Evolutionary conservation across 1,140 invertebrate genomes (phyloP).

Genomic region (Mactra quadrangularis): DNA sequence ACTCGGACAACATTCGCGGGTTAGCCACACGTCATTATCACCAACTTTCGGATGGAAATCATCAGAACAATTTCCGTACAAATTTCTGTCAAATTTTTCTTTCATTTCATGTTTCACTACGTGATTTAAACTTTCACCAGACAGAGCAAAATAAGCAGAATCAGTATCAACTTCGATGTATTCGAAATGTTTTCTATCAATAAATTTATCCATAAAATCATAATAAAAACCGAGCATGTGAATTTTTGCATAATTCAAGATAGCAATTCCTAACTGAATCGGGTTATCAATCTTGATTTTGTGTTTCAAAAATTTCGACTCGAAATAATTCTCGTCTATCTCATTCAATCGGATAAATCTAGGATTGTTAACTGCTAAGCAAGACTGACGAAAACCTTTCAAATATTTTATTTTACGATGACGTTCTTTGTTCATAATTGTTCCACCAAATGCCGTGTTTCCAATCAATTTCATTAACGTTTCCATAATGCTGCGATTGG

Average conservation of each 20-base stretch:
- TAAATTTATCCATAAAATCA: slow-evolving; percentile 32
- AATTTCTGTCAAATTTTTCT: not conserved
- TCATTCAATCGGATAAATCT: slow-evolving; percentile 23
- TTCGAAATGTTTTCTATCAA: not conserved
- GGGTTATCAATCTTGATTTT: slow-evolving; percentile 48
- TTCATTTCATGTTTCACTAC: slow-evolving; percentile 1
- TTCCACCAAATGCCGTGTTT: slow-evolving; percentile 42
- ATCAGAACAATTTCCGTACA: not conserved
- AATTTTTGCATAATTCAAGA: too few relatives aligned
- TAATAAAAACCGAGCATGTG: too few relatives aligned
- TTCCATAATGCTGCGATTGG: slow-evolving; percentile 37
- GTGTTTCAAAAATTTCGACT: too few relatives aligned
- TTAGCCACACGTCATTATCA: too few relatives aligned
- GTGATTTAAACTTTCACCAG: not conserved
- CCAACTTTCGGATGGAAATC: slow-evolving; percentile 8
- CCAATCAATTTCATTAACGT: slow-evolving; percentile 59
- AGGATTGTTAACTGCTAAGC: slow-evolving; percentile 30
- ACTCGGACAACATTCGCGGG: slow-evolving; percentile 8
- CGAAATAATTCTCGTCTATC: too few relatives aligned
- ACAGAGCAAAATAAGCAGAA: slow-evolving; percentile 15
- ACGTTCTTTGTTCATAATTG: slow-evolving; percentile 49
- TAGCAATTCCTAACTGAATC: too few relatives aligned
- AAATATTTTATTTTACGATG: slow-evolving; percentile 25
- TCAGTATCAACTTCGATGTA: slow-evolving; percentile 17
- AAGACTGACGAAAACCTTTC: slow-evolving; percentile 5